Evolutionary conservation across 2,797 vertebrate genomes (phyloP).

Genomic region (Melanotaenia pygmaea): DNA sequence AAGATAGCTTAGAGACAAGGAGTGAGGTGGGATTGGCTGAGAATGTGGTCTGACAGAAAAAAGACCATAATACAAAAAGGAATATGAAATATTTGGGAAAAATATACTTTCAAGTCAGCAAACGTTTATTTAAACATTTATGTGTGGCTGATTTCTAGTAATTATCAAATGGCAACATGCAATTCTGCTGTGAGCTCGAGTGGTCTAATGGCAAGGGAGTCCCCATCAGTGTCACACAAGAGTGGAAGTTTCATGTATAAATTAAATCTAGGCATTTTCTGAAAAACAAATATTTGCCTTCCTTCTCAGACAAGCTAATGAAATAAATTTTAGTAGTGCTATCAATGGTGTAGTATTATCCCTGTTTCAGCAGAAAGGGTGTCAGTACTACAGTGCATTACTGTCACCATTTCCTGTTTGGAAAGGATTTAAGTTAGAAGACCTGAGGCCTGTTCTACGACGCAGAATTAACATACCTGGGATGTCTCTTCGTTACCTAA

Average conservation of each 20-base stretch:
- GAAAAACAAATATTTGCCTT: conserved; percentile 1
- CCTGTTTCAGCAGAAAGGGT: neutral
- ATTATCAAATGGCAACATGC: conserved; percentile 30
- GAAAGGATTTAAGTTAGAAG: neutral
- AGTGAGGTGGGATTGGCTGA: conserved; percentile 7
- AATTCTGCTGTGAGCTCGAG: conserved; percentile 25
- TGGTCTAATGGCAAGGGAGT: conserved; percentile 29
- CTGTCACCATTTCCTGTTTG: neutral
- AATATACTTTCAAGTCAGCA: conserved; percentile 12
- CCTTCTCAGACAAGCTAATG: neutral
- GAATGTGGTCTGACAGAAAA: neutral
- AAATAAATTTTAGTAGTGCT: neutral
- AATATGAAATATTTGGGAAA: neutral
- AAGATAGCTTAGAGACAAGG: neutral
- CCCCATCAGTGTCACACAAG: conserved; percentile 24
- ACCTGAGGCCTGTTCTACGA: neutral
- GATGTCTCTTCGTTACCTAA: no score
- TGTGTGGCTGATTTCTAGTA: conserved; percentile 35
- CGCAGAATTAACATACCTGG: no score
- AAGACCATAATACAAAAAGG: neutral
- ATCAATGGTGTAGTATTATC: neutral
- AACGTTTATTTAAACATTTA: conserved; percentile 10
- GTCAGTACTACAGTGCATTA: neutral
- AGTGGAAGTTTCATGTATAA: neutral
- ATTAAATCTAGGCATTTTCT: conserved; percentile 11